These are phyloP conservation scores for Myrmecophaga tridactyla DNA, from an alignment of 2,113 vertebrate genomes.

Conservation along the genomic window DNA sequence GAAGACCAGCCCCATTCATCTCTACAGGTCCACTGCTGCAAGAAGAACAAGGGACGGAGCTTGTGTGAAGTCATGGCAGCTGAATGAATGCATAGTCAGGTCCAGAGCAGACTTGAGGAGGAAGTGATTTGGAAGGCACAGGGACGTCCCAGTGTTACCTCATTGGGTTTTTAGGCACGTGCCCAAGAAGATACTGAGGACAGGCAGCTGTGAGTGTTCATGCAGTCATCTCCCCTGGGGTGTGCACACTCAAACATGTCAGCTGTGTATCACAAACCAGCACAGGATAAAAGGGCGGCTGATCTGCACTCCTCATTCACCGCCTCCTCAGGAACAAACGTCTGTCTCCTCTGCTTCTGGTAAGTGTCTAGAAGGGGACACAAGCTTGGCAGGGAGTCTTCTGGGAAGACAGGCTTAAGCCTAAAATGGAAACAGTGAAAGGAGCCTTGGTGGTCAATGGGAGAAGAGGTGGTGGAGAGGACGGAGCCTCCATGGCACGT, in stretches of 20 bases:
- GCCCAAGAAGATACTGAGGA: background rate
- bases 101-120: background rate
- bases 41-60: background rate
- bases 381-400: background rate
- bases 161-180: background rate
- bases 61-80: background rate
- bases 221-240: background rate
- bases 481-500: background rate
- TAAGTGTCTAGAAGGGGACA: background rate
- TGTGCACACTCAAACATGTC: constrained; percentile 9
- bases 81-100: background rate
- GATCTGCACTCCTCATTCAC: background rate
- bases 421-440: background rate
- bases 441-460: background rate
- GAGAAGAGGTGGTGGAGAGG: too few relatives aligned
- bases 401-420: background rate
- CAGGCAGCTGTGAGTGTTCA: background rate
- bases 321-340: background rate
- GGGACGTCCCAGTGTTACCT: background rate
- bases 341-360: background rate
- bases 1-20: background rate
- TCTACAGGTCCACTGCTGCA: background rate
- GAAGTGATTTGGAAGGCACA: background rate
- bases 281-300: constrained; percentile 46
- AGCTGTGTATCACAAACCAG: background rate